Evolutionary conservation across 2,113 vertebrate genomes (phyloP), one percentile per base, ranked within the genome.

Genomic region (Rhineura floridana): DNA sequence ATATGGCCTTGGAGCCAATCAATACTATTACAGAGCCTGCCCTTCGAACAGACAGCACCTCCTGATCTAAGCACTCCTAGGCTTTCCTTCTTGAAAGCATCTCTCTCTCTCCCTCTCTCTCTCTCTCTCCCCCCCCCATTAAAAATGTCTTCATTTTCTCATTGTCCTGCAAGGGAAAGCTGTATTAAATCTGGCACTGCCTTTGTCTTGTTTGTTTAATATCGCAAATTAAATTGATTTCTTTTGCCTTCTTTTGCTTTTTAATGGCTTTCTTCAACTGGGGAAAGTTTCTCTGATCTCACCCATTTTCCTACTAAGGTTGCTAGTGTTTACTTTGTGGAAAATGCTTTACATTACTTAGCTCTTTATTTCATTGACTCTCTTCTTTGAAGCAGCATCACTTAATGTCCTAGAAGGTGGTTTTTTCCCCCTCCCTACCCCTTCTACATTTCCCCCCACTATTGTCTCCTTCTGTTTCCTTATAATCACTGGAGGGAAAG

Each of bases 1-100:
- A 97, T 94, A 93, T 95, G 97, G 96, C 97, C 97, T 98, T 97
- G 97, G 96, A 97, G 95, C 46, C 91, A 96, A 99, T 99, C 98
- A 95, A 98, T 99, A 98, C 94, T 95, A 97, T 97, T 97, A 97
- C 96, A 97, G 96, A 95, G 94, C 94, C 93, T 93, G 94, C 92
- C 94, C 95, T 95, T 94, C 95, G 93, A 95, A 88, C 89, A 93
- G 89, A 93, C 92, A 89, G 87, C 65, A 91, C 92, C 88, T 91
- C 94, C 96, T 97, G 96, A 97, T 98, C 95, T 96, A 95, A 97
- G 95, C 90, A 85, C 88, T 94, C 91, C 89, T 80, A 85, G 79
- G 86, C 80, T 86, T 19, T 87, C 83, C 79, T 52, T 88, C 82
- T 84, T 87, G 79, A 81, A 93, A 93, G 90, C 36, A 0, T 39